Evolutionary conservation across 2,888 invertebrate species (phyloP), one percentile per base, ranked within the genome.

Genomic region (Cantharis rustica): DNA sequence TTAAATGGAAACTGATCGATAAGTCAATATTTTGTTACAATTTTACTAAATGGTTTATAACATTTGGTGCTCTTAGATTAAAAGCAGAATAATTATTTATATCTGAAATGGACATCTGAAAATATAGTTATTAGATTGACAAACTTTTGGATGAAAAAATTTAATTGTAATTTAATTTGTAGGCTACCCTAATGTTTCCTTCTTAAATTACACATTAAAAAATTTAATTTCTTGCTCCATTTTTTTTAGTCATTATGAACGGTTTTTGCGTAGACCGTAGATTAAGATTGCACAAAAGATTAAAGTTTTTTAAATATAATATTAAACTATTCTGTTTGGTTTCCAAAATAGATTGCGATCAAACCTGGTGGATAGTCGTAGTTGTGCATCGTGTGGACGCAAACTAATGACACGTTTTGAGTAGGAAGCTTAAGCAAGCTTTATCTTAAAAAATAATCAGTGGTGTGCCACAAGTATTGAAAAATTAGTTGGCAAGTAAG

Each of bases 401-500:
- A 47, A 47, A 47, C 47, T 47, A 47, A 47, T 66, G 64, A 66
- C 64, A 66, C 64, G 23, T 66, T 66, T 66, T 64, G 74, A 70
- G 69, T 74, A 74, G 70, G 74, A 74, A 73, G 69, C 26, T 47
- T 4, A 7, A 47, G 47, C 63, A 27, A 69, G n/a, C 71, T 64
- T 63, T 70, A 75, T 75, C 75, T 75, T 10, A 31, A 71, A 75
- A 75, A 62, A 66, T 71, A 75, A 71, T 75, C 75, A 71, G 26
- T 61, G 75, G 71, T 74, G 74, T 73, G 73, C 73, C 73, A 69
- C 61, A 63, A 66, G 69, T 61, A 74, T 47, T 74, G 74, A 74
- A 74, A 74, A 74, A 74, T 74, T 74, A 70, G 74, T 74, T 70
- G 70, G 74, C 74, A 69, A 74, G 31, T 31, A 16, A 69, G 69